phyloP scores from a whole-genome alignment of 2,113 vertebrate species.

The Harpagus bidentatus region DNA sequence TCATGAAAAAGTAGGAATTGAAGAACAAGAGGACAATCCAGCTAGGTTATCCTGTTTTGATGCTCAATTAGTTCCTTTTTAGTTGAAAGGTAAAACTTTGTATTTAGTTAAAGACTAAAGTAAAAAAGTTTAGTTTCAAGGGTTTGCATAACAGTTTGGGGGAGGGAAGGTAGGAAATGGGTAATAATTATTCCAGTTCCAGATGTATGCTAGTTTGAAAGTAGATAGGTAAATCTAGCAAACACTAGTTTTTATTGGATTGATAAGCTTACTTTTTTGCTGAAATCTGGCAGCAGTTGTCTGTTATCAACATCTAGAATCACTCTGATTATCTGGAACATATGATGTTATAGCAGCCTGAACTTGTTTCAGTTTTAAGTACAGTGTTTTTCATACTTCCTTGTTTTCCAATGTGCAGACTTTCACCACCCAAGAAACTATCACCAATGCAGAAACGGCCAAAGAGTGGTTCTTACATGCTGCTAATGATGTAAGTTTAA shows the following conservation, averaged over 20 bases:
- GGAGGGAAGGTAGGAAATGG: not conserved
- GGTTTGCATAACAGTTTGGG: not conserved
- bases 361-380: not conserved
- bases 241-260: not conserved
- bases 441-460: slow-evolving; percentile 95
- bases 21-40: not conserved
- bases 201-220: not conserved
- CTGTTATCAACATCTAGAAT: not conserved
- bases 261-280: not conserved
- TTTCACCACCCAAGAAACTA: slow-evolving; percentile 98
- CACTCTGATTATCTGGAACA: not conserved
- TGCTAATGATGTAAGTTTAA: slow-evolving; percentile 86
- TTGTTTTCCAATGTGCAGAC: slow-evolving; percentile 74
- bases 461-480: slow-evolving; percentile 90
- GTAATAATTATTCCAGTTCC: not conserved
- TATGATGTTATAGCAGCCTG: not conserved
- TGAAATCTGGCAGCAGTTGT: not conserved
- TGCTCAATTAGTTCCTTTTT: not conserved
- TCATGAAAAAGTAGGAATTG: not conserved
- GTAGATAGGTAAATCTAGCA: not conserved
- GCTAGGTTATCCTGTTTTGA: not conserved
- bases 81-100: not conserved
- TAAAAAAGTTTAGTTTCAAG: not conserved
- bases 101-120: not conserved
- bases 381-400: not conserved